These are phyloP conservation scores for Sarcophaga carnaria DNA, from an alignment of 2,888 invertebrate genomes.

Conservation along the genomic window DNA sequence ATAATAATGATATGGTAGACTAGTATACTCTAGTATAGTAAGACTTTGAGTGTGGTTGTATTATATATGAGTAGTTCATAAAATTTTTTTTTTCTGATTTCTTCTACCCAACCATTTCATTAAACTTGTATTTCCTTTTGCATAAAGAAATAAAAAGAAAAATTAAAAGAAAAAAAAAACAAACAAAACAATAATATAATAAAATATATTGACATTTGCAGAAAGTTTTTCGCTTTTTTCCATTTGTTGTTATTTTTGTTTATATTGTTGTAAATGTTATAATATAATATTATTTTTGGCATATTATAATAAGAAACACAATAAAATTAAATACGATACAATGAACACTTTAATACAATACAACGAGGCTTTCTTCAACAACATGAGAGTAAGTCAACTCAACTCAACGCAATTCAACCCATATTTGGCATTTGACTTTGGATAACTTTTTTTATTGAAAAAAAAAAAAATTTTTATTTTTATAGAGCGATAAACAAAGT, in stretches of 20 bases:
- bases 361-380: slow-evolving; percentile 25
- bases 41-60: slow-evolving; percentile 13
- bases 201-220: slow-evolving; percentile 61
- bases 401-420: slow-evolving; percentile 65
- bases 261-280: background rate
- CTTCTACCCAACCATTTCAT: slow-evolving; percentile 14
- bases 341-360: background rate
- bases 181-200: slow-evolving; percentile 45
- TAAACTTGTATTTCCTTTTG: slow-evolving; percentile 67
- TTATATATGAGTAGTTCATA: slow-evolving; percentile 14
- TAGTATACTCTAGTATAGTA: background rate
- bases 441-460: slow-evolving; percentile 57
- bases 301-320: background rate
- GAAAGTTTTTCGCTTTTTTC: slow-evolving; percentile 51
- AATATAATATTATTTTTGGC: slow-evolving; percentile 23
- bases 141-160: slow-evolving; percentile 45
- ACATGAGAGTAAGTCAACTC: slow-evolving; percentile 71
- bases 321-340: background rate
- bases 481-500: slow-evolving; percentile 43
- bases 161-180: background rate
- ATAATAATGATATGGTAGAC: background rate
- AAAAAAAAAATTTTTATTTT: background rate
- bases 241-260: slow-evolving; percentile 32
- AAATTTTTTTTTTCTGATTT: slow-evolving; percentile 25
- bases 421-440: slow-evolving; percentile 79